Evolutionary conservation across 2,113 vertebrate genomes (phyloP), one percentile per base, ranked within the genome.

Genomic region (Leucopsar rothschildi): DNA sequence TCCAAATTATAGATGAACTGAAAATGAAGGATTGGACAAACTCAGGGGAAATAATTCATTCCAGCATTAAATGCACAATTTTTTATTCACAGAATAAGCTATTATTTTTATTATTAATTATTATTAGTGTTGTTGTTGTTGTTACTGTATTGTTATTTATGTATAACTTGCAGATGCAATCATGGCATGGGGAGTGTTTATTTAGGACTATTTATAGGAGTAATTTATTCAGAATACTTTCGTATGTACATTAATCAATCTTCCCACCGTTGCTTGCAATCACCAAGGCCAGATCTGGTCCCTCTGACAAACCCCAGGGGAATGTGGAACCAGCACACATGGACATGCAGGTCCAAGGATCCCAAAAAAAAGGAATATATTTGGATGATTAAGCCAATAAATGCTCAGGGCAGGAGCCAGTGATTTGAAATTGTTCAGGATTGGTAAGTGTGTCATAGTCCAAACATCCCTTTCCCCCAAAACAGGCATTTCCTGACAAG

Each of bases 401-500:
- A n/a, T 55, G 28, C 10, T 28, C 1, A 3, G 45, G 23, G 35
- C 1, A 4, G n/a, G 25, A 89, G 25, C 4, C 53, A 76, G 15
- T 19, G 28, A 50, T 35, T 17, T 55, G 29, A 68, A 65, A 42
- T 52, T 22, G 3, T 25, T 70, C 65, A 56, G 35, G 44, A 44
- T 21, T 44, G 27, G 63, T 22, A 19, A 42, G 7, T 24, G 27
- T 39, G 31, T 25, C 0, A 0, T 13, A 52, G 10, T 53, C 37
- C 69, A 63, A 52, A 63, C 2, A 28, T 28, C 12, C 4, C 19
- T 60, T 28, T 86, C 25, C 33, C 33, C 1, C 2, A 53, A 70
- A 40, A 7, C 0, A 10, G 8, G 4, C 10, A 33, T 64, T 64
- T 88, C 55, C 35, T 85, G 28, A 28, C 10, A 44, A 39, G 5